phyloP scores from a whole-genome alignment of 2,797 vertebrate species.

The Semotilus atromaculatus region DNA sequence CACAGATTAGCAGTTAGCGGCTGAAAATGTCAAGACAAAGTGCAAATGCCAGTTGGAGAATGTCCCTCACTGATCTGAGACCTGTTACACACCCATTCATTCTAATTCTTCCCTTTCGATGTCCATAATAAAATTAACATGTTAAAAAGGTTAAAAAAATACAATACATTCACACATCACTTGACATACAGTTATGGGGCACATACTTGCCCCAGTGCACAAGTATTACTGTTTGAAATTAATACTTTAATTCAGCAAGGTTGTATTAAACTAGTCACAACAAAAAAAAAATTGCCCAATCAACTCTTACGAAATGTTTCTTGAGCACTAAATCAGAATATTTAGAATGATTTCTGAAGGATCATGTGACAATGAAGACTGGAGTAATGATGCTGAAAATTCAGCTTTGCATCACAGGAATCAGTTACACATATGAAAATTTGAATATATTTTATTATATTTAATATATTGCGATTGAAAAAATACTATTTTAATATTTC shows the following conservation, averaged over 20 bases:
- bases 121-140: background rate
- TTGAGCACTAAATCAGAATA: background rate
- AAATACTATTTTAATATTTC: too few relatives aligned
- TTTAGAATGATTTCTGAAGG: background rate
- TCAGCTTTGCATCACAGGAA: background rate
- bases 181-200: too few relatives aligned
- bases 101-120: background rate
- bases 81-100: background rate
- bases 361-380: background rate
- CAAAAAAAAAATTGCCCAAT: background rate
- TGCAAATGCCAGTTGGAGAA: constrained; percentile 27
- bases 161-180: background rate
- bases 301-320: background rate
- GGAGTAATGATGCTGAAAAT: background rate
- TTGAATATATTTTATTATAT: too few relatives aligned
- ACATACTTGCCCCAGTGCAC: too few relatives aligned
- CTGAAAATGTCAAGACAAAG: constrained; percentile 60
- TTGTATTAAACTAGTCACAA: background rate
- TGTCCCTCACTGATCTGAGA: background rate
- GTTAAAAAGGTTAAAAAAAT: background rate
- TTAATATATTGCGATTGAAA: too few relatives aligned
- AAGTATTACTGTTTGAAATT: background rate
- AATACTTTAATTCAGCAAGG: background rate
- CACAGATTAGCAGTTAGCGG: constrained; percentile 67
- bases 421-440: too few relatives aligned